Conservation (phyloP, 2,888 invertebrate species). For the Drosophila limbata region DNA sequence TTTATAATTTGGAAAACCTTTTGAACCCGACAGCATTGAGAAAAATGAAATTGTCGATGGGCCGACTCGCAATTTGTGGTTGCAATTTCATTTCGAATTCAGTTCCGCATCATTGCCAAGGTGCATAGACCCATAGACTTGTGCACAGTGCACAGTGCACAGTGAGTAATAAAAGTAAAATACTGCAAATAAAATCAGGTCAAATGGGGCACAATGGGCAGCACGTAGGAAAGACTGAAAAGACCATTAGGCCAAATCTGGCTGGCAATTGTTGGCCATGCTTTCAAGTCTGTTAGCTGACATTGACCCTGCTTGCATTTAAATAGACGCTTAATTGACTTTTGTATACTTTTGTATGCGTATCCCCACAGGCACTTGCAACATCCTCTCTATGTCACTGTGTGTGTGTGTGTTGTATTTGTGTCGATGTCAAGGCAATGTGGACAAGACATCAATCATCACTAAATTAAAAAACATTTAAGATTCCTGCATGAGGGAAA, state of each 20-base stretch:
- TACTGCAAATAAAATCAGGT: constrained; percentile 79
- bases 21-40: constrained; percentile 70
- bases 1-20: constrained; percentile 80
- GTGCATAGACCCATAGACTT: constrained; percentile 6
- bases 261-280: constrained; percentile 50
- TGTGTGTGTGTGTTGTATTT: constrained; percentile 10
- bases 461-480: constrained; percentile 80
- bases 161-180: constrained; percentile 78
- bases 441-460: constrained; percentile 81
- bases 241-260: constrained; percentile 60
- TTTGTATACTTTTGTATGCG: constrained; percentile 57
- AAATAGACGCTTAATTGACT: constrained; percentile 76
- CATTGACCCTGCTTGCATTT: constrained; percentile 74
- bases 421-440: constrained; percentile 71
- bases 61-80: constrained; percentile 74
- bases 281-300: constrained; percentile 61
- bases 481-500: constrained; percentile 70
- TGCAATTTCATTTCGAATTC: constrained; percentile 76
- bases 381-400: not conserved
- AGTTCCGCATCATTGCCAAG: constrained; percentile 73
- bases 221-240: constrained; percentile 49
- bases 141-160: constrained; percentile 30
- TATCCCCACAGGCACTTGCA: constrained; percentile 64
- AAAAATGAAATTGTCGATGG: constrained; percentile 78
- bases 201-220: constrained; percentile 75